Base-by-base conservation (phyloP, 2,888 invertebrate species). In the Andrena marginata region DNA sequence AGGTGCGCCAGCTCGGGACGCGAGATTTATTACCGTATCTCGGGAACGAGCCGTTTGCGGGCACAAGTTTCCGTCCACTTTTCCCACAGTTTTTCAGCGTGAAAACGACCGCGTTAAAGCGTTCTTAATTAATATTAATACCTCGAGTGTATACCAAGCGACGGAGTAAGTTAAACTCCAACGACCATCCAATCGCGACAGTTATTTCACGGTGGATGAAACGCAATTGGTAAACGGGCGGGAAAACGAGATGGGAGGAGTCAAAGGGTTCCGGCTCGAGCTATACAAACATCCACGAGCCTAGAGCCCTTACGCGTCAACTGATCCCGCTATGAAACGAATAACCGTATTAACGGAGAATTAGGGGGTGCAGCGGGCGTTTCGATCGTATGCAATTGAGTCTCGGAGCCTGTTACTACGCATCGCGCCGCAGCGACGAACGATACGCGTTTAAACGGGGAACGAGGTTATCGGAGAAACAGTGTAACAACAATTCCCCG, bases 381-480 rank as follows among this genome's bases (percentile, higher is more conserved):
- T 23, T 48, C 48, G 31, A 56, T 68, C 16, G 29, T n/a, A 13
- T 10, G 5, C 42, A 56, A 63, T 76, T 33, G 76, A 56, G 23
- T 56, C 56, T 56, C 48, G 23, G 13, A 5, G 4, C 3, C 13
- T 16, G 62, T 54, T 75, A 16, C n/a, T 42, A 62, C 71, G 20
- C 62, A 23, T 29, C 54, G 23, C 54, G 20, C 20, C 1, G 29
- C 54, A 54, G 65, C 65, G 23, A 67, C 73, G 67, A 74, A 74
- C 67, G 31, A 67, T 56, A 74, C 67, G 65, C 73, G 48, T 48
- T 74, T 74, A 67, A 56, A 23, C 20, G 23, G 56, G 10, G 33
- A 65, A 67, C 65, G 64, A 64, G 73, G 73, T 67, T 74, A 74
- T 74, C 42, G 42, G 42, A 29, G 29, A n/a, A 72, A 56, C 76